Base-by-base conservation (phyloP, 2,797 vertebrate genomes). In the Melanotaenia parkinsoni region DNA sequence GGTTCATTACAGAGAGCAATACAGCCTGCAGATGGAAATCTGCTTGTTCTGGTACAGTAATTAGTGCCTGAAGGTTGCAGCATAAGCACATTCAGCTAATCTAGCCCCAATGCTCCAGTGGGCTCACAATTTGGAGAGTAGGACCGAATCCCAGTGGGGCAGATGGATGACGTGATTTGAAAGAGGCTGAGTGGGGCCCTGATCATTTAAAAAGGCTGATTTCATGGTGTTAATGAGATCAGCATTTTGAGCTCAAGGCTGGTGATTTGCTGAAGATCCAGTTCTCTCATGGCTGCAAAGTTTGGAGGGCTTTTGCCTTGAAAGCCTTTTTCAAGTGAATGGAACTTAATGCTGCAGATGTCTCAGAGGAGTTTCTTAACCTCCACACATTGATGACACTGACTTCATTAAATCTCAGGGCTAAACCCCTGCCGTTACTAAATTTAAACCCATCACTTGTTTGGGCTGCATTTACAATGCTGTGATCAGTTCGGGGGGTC, bases 171-270 rank as follows among this genome's bases (percentile, higher is more conserved):
- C 58, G 83, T 81, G 81, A 91, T 85, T 63, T 4, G 51, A 70
- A 76, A 77, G 69, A 78, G 65, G 58, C 79, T 86, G 82, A 79
- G 83, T 67, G 64, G 75, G 69, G 81, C 58, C 58, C 67, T 37
- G 20, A 82, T 89, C 81, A 86, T 91, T 90, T 86, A 84, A 90
- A 50, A 85, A 77, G 85, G 65, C 63, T 77, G 83, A 90, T 91
- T 92, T 83, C 88, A 89, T 80, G 85, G 72, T 79, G 53, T 79
- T 92, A 93, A 92, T 89, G 85, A 87, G 90, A 92, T 93, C 88
- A 90, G 88, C 76, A 43, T 74, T 86, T 89, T 71, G 79, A 75
- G 67, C 80, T 88, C 81, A 70, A 79, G 76, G 83, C 43, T 80
- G 86, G 77, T 74, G 80, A 79, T 81, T 82, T 85, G 70, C 20